A percentile compares a stretch with the other conserved stretches of the same genome.
Conservation (phyloP, 2,113 vertebrate genomes). For the Mustelus asterias region DNA sequence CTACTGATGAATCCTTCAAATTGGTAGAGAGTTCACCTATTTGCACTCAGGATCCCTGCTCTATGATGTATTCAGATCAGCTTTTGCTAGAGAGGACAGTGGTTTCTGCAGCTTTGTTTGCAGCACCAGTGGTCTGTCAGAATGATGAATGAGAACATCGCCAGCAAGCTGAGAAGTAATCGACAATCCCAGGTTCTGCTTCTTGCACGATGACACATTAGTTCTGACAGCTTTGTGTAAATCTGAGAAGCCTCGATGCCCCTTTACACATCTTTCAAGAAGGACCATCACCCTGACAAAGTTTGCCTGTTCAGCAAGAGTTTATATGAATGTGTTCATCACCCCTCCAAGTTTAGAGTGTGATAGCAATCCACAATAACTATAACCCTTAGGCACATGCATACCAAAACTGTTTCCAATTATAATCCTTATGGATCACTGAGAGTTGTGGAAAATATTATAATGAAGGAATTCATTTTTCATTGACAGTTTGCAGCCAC, state of each 20-base stretch:
- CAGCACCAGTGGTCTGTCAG: conserved; percentile 40
- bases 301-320: not conserved
- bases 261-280: conserved; percentile 1
- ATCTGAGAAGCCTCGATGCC: conserved; percentile 21
- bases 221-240: conserved; percentile 43
- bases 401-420: conserved; percentile 28
- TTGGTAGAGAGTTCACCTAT: not conserved
- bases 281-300: not conserved
- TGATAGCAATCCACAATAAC: not conserved
- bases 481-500: not conserved
- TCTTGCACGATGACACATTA: conserved; percentile 37
- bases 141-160: conserved; percentile 44
- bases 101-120: conserved; percentile 41
- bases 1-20: not conserved
- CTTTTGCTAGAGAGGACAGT: conserved; percentile 41
- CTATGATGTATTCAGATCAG: conserved; percentile 42
- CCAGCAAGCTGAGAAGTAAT: conserved; percentile 41
- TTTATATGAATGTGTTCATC: not conserved
- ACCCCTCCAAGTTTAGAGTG: not conserved
- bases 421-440: conserved; percentile 25
- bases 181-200: conserved; percentile 39
- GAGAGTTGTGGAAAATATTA: not conserved
- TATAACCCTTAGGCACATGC: not conserved
- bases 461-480: conserved; percentile 27
- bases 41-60: not conserved